Percentiles rank a stretch among this genome's conserved stretches.
Evolutionary conservation across 1,140 invertebrate species (phyloP).

Genomic region (Harlomillsia oculata): DNA sequence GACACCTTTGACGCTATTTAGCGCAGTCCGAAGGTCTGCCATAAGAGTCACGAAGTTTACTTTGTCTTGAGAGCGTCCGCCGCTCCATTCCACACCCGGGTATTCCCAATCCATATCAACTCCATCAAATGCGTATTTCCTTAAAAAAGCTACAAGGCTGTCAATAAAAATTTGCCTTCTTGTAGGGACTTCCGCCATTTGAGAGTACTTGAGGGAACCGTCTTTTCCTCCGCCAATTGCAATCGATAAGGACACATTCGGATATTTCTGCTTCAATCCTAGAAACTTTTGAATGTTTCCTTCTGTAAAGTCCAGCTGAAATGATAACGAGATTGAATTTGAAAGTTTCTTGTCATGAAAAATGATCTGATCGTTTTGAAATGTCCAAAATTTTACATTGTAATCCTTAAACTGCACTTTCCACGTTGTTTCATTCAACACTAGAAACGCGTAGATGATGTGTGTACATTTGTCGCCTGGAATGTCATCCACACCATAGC

Average conservation of each 20-base stretch:
- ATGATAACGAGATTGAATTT: not conserved
- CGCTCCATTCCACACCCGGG: slow-evolving; percentile 70
- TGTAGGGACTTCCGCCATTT: slow-evolving; percentile 6
- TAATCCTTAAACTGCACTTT: slow-evolving; percentile 67
- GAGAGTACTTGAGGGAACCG: slow-evolving; percentile 19
- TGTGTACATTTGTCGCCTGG: slow-evolving; percentile 75
- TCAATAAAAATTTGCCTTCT: slow-evolving; percentile 13
- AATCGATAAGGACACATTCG: slow-evolving; percentile 8
- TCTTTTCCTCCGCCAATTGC: slow-evolving; percentile 13
- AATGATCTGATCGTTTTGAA: not conserved
- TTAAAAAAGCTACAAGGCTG: slow-evolving; percentile 54
- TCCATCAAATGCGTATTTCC: slow-evolving; percentile 66
- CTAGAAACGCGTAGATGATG: slow-evolving; percentile 81
- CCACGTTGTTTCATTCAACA: slow-evolving; percentile 66
- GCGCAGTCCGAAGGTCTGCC: slow-evolving; percentile 65
- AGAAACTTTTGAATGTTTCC: slow-evolving; percentile 11
- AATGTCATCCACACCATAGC: slow-evolving; percentile 70
- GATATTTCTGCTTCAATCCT: slow-evolving; percentile 4
- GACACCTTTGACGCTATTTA: slow-evolving; percentile 57
- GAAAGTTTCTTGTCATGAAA: not conserved
- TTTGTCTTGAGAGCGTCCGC: slow-evolving; percentile 73
- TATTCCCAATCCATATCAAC: slow-evolving; percentile 81
- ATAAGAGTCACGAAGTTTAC: slow-evolving; percentile 72
- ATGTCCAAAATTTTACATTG: slow-evolving; percentile 46
- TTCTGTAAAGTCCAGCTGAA: slow-evolving; percentile 4